phyloP scores from a whole-genome alignment of 2,113 vertebrate genomes.

The Otis tarda region DNA sequence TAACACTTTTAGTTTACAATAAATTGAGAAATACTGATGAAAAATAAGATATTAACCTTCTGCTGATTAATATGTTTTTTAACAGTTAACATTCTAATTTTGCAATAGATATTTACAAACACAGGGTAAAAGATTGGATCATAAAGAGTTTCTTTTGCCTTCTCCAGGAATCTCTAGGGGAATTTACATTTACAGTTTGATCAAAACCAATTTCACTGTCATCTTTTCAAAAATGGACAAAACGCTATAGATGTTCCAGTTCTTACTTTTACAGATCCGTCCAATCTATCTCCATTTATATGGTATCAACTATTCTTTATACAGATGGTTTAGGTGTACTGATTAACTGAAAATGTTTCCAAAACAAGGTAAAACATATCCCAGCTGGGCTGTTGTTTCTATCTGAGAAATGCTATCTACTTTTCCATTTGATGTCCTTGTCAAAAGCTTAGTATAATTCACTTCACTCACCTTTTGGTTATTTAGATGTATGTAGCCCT shows the following conservation, averaged over 20 bases:
- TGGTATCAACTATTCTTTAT: neutral
- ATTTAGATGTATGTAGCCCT: neutral
- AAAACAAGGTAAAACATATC: neutral
- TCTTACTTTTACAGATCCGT: neutral
- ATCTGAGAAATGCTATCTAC: neutral
- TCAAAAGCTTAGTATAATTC: neutral
- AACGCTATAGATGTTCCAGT: neutral
- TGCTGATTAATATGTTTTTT: slow-evolving; percentile 43
- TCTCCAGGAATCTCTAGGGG: neutral
- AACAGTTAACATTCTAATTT: slow-evolving; percentile 41
- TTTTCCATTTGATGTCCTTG: neutral
- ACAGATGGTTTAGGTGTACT: neutral
- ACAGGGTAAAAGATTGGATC: neutral
- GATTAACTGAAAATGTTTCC: neutral
- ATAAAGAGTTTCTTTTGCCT: neutral
- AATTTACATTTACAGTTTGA: neutral
- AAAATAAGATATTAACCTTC: slow-evolving; percentile 65
- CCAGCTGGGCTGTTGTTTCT: neutral
- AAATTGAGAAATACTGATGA: slow-evolving; percentile 51
- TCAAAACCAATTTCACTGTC: neutral
- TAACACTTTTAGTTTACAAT: slow-evolving; percentile 72
- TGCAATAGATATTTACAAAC: slow-evolving; percentile 15
- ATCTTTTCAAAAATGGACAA: neutral
- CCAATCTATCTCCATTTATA: neutral
- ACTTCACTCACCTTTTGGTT: neutral